Base-by-base conservation (phyloP, 2,888 invertebrate genomes). In the Noctua pronuba region DNA sequence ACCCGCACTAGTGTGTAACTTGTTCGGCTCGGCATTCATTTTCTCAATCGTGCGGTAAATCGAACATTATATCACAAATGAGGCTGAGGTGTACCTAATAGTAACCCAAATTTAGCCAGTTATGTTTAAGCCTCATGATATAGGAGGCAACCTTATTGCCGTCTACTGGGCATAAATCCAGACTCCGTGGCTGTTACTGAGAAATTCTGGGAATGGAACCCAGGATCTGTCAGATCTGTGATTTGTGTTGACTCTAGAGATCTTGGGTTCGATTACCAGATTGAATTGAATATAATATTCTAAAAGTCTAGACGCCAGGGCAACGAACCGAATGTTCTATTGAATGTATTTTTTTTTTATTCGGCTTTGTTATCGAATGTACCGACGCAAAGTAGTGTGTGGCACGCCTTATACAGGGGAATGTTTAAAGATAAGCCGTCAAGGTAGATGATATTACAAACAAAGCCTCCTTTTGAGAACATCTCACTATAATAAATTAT, bases 371-470 rank as follows among this genome's bases (percentile, higher is more conserved):
- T 35, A 21, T 31, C 8, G 31, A 8, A n/a, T 41, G 16, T n/a
- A n/a, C n/a, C 62, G 62, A 65, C 64, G 8, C 38, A n/a, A 65
- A 65, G 16, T n/a, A 41, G n/a, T 65, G 64, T 41, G 38, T n/a
- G n/a, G 18, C n/a, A n/a, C 7, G 16, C 64, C 38, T 64, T 65
- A 64, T 62, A 60, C 75, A 71, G 69, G 31, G 70, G 75, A 70
- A 83, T 85, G 80, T 79, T 79, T 79, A 62, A 60, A 78, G 65
- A 73, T 77, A 67, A 77, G 55, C 62, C 60, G 62, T 75, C 62
- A 75, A 71, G 55, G 74, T 66, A 58, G 72, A 77, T 87, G 52
- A 70, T 80, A 80, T 84, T 75, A 75, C 70, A 79, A 73, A 77
- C 77, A 80, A 75, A 77, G 74, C 62, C 66, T 60, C 31, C 58